phyloP scores from a whole-genome alignment of 2,113 vertebrate species.

The Gallinago media region DNA sequence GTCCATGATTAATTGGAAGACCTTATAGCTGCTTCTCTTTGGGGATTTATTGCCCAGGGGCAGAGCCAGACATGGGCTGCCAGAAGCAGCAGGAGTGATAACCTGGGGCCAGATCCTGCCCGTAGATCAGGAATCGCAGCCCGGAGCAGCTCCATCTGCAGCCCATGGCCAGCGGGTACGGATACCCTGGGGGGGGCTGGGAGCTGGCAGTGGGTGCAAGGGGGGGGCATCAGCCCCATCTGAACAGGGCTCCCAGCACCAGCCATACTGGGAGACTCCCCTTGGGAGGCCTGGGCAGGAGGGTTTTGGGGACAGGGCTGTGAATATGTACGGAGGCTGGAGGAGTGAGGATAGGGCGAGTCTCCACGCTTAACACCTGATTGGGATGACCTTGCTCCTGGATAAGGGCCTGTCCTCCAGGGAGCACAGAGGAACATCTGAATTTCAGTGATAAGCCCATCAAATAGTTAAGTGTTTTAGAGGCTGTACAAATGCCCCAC shows the following conservation, averaged over 20 bases:
- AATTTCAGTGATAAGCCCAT: slow-evolving; percentile 51
- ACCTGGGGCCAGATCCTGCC: not conserved
- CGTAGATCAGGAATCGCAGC: accelerated
- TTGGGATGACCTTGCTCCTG: slow-evolving; percentile 54
- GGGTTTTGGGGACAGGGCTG: not conserved
- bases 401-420: slow-evolving; percentile 6
- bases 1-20: not conserved
- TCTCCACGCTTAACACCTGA: slow-evolving; percentile 30
- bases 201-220: not conserved
- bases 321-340: not conserved
- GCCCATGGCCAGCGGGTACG: accelerated
- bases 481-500: not conserved
- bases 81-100: not conserved
- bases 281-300: accelerated
- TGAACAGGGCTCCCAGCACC: not conserved
- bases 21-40: not conserved
- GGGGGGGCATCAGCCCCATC: not conserved
- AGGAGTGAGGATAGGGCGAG: not conserved
- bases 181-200: not conserved
- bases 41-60: not conserved
- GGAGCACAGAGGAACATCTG: not conserved
- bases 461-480: slow-evolving; percentile 58
- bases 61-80: not conserved
- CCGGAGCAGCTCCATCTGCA: not conserved
- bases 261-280: not conserved